A percentile compares a stretch with the other conserved stretches of the same genome.
Conservation (phyloP, 2,113 vertebrate genomes). For the Chitala chitala region DNA sequence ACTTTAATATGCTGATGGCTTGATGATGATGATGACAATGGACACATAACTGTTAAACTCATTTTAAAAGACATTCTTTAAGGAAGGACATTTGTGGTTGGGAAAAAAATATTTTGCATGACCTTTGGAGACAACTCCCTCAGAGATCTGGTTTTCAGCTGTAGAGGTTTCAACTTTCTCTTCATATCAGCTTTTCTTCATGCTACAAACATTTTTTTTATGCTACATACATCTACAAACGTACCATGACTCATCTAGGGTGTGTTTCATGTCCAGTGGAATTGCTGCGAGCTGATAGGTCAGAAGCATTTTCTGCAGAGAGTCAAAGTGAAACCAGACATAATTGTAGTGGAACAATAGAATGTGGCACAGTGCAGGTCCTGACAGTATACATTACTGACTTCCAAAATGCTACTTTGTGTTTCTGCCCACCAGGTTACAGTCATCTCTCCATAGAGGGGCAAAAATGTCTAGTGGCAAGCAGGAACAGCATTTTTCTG, state of each 20-base stretch:
- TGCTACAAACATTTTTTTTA: neutral
- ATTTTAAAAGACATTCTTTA: no score
- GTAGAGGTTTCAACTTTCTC: constrained; percentile 5
- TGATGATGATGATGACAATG: no score
- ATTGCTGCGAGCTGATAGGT: constrained; percentile 17
- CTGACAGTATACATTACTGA: constrained; percentile 18
- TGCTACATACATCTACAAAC: neutral
- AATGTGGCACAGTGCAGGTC: constrained; percentile 38
- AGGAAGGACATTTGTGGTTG: neutral
- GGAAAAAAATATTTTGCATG: neutral
- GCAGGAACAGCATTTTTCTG: constrained; percentile 36
- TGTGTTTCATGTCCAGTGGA: neutral
- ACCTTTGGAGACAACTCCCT: neutral
- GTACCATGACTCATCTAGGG: constrained; percentile 14
- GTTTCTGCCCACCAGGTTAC: constrained; percentile 34
- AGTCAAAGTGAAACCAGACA: no score
- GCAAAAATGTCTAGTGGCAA: constrained; percentile 41
- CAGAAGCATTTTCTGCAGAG: constrained; percentile 10
- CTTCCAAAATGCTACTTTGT: constrained; percentile 15
- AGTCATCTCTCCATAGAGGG: constrained; percentile 52
- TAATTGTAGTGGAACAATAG: neutral
- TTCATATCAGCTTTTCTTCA: neutral
- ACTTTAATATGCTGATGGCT: no score
- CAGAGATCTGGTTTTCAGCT: neutral
- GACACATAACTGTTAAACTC: no score